Base-by-base conservation (phyloP, 2,113 vertebrate genomes). In the Herpetotheres cachinnans region DNA sequence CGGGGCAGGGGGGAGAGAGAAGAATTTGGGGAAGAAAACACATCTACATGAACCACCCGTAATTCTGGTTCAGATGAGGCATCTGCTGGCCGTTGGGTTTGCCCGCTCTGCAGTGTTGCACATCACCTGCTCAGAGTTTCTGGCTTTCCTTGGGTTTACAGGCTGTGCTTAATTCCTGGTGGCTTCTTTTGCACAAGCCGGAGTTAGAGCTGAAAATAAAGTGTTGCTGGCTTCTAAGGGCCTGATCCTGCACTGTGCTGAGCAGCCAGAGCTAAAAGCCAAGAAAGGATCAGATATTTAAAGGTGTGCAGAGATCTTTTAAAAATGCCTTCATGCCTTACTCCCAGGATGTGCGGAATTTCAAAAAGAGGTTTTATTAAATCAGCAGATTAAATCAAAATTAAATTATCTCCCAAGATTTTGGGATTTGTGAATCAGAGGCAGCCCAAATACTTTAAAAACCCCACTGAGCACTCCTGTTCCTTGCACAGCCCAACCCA, bases 41-140 rank as follows among this genome's bases (percentile, higher is more conserved):
- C 38, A 47, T 73, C 92, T 93, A 96, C 96, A 86, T 70, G 94
- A 96, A 84, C 71, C 84, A 82, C 93, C 89, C 1, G 1, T 79
- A 90, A 87, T 96, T 66, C 94, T 89, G 88, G 93, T 95, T 97
- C 96, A 92, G 76, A 94, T 87, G 89, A 73, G 95, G 78, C 62
- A 8, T 56, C 95, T 19, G 30, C 95, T 90, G 94, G 90, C 93
- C 91, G 91, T 56, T 89, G 91, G 82, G 69, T 91, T 93, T 78
- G 46, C 42, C 80, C 2, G 0, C 50, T 81, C 27, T 0, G 2
- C 9, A 18, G 79, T 13, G 77, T 88, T 77, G 58, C 77, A 9
- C 88, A 89, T 93, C 95, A 94, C 85, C 93, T 61, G 49, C 76
- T 69, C 24, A 15, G 69, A 82, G 56, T 47, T 92, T 83, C 50